These are phyloP conservation scores for Chrysaora quinquecirrha DNA, from an alignment of 30 jellyfish, hydroid and myxozoan genomes.

Conservation along the genomic window DNA sequence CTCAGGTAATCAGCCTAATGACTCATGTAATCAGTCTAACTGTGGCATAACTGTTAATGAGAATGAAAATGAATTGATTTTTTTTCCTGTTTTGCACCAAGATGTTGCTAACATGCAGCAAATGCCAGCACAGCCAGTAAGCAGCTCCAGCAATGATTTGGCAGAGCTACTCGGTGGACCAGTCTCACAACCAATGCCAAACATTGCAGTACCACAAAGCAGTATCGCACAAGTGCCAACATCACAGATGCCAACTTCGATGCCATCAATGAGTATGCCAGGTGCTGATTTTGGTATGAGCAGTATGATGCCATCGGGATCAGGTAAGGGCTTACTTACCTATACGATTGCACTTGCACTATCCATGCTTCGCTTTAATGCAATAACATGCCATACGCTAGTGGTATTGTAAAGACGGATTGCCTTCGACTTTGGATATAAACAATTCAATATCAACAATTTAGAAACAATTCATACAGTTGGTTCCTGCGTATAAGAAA, in stretches of 20 bases:
- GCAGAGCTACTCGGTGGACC: conserved; percentile 76
- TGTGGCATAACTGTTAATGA: too few species aligned
- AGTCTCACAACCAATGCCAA: conserved; percentile 51
- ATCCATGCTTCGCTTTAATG: too few species aligned
- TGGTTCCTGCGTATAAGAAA: too few species aligned
- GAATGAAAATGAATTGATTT: too few species aligned
- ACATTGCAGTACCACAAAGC: conserved; percentile 3
- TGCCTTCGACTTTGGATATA: too few species aligned
- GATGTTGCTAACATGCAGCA: conserved; percentile 55
- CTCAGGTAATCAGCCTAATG: too few species aligned
- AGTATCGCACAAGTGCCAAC: conserved; percentile 5
- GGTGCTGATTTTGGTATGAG: not conserved
- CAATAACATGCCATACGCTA: too few species aligned
- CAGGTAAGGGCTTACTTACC: not conserved
- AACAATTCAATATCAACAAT: too few species aligned
- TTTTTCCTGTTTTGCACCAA: not conserved
- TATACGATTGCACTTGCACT: too few species aligned
- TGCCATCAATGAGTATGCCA: conserved; percentile 27
- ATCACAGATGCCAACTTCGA: conserved; percentile 7
- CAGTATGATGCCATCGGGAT: not conserved
- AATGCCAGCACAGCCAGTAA: conserved; percentile 6
- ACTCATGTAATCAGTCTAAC: too few species aligned
- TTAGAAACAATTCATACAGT: too few species aligned
- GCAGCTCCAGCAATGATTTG: conserved; percentile 23
- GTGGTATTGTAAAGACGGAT: too few species aligned